A percentile compares a stretch with the other conserved stretches of the same genome.
Conservation (phyloP, 2,888 invertebrate genomes). For the Teinopalpus imperialis region DNA sequence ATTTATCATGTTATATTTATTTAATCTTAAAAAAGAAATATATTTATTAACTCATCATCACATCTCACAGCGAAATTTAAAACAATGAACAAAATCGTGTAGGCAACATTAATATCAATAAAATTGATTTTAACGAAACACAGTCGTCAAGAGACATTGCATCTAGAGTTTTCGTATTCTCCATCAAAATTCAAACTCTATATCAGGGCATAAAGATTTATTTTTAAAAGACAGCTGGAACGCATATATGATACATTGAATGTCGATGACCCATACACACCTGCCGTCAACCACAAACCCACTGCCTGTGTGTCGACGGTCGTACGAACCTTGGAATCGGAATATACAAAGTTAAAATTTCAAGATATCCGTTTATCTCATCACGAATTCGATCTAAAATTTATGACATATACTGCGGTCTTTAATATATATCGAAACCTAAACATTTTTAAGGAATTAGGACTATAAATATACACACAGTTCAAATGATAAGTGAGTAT, state of each 20-base stretch:
- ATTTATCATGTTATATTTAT: too few relatives aligned
- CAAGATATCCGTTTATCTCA: too few relatives aligned
- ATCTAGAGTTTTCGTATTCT: background rate
- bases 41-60: too few relatives aligned
- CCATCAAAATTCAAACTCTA: background rate
- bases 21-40: too few relatives aligned
- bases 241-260: slow-evolving; percentile 36
- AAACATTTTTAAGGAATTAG: too few relatives aligned
- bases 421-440: too few relatives aligned
- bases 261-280: slow-evolving; percentile 44
- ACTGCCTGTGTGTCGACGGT: slow-evolving; percentile 30
- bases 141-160: slow-evolving; percentile 18
- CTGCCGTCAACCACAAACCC: slow-evolving; percentile 42
- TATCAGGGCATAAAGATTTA: slow-evolving; percentile 12
- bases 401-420: too few relatives aligned
- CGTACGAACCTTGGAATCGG: slow-evolving; percentile 7
- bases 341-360: background rate
- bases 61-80: slow-evolving; percentile 5
- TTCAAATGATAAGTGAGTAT: too few relatives aligned
- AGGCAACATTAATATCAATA: slow-evolving; percentile 20
- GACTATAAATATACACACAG: too few relatives aligned
- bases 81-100: slow-evolving; percentile 24
- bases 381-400: too few relatives aligned
- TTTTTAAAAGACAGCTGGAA: slow-evolving; percentile 11
- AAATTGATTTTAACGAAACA: slow-evolving; percentile 19